Base-by-base conservation (phyloP, 2,888 invertebrate genomes). In the Imbricaverruca yamaguchii region DNA sequence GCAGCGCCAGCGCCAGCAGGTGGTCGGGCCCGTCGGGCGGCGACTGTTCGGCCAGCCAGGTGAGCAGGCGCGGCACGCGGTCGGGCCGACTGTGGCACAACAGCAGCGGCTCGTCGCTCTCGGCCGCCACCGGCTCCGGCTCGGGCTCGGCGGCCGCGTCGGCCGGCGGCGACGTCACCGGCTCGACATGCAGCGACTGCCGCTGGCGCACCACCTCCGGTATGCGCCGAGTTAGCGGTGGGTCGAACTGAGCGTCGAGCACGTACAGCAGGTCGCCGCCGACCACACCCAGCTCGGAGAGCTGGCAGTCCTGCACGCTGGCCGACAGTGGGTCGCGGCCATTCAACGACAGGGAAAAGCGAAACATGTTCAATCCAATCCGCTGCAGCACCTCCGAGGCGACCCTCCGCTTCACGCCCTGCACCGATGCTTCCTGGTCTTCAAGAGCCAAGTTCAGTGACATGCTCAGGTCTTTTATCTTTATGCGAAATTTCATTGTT, bases 211-310 rank as follows among this genome's bases (percentile, higher is more conserved):
- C 74, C 53, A 53, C 53, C 21, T 53, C 21, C 53, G 53, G 53
- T 55, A 74, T 55, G 53, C 21, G 55, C 74, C 55, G 74, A 3
- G 74, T 74, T 21, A 74, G 53, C 74, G 57, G 57, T 15, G 79
- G 57, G 23, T 56, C 79, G 57, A 79, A 79, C 57, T 79, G n/a
- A 8, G 57, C 57, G 23, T 23, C 57, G 23, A 79, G 57, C 57
- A 79, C 57, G 79, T 79, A 57, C 56, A 79, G 23, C 57, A 57
- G 56, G 79, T 79, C 79, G 79, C 79, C 79, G 57, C 57, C 13
- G 25, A 79, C 79, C 15, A 79, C 25, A 57, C 79, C 79, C 79
- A 79, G 57, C 15, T 79, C 74, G 9, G 74, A 55, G 10, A 74
- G 74, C 53, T 21, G 1, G 21, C 74, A 23, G 23, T 53, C 74